A percentile compares a stretch with the other conserved stretches of the same genome.
phyloP scores from a whole-genome alignment of 2,113 vertebrate species.

The Prunella himalayana region DNA sequence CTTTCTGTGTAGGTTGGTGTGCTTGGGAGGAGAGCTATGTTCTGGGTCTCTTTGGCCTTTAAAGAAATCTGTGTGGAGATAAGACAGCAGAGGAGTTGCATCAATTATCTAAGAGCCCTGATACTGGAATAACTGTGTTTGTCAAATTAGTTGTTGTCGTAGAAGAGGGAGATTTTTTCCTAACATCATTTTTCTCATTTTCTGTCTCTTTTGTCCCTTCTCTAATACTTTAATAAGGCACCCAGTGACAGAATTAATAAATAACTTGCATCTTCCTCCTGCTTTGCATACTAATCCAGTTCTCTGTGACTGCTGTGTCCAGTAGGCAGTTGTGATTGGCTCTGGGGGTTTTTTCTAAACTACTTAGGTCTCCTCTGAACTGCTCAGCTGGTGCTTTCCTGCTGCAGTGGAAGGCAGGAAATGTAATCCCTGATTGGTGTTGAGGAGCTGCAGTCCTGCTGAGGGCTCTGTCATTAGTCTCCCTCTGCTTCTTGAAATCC shows the following conservation, averaged over 20 bases:
- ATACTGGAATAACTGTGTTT: background rate
- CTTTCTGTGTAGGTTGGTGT: background rate
- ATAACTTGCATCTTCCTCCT: background rate
- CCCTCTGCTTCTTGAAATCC: constrained; percentile 12
- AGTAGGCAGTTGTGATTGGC: background rate
- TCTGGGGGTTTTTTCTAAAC: background rate
- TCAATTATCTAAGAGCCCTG: background rate
- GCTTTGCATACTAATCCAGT: background rate
- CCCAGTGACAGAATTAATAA: background rate
- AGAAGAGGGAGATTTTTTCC: background rate
- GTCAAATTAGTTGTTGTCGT: background rate
- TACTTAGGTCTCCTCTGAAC: background rate
- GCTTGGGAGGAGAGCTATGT: background rate
- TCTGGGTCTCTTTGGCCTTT: background rate
- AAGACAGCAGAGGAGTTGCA: background rate
- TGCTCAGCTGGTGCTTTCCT: constrained; percentile 23
- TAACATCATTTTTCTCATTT: background rate
- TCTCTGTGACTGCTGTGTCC: background rate
- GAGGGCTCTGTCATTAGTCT: constrained; percentile 37
- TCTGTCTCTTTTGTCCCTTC: background rate
- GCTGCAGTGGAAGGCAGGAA: constrained; percentile 30
- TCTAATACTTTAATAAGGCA: background rate
- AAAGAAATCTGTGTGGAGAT: background rate
- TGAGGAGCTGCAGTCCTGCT: constrained; percentile 8
- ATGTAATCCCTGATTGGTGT: constrained; percentile 53